Percentiles rank a stretch among this genome's conserved stretches.
Evolutionary conservation across 2,888 invertebrate species (phyloP).

Genomic region (Caenorhabditis uteleia): DNA sequence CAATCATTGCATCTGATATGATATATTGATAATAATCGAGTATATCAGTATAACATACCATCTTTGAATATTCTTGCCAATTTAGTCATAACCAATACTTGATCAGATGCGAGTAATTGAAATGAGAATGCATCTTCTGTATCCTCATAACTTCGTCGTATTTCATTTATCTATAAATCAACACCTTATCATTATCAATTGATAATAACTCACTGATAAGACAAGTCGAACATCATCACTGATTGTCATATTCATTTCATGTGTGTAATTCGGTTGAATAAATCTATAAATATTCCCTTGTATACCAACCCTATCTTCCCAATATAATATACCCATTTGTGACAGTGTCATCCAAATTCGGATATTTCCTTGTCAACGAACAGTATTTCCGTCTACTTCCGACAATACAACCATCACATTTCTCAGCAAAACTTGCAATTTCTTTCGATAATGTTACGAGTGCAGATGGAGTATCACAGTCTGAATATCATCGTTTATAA

Average conservation of each 20-base stretch:
- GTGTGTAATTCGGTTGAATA: too few relatives aligned
- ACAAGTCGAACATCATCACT: not conserved
- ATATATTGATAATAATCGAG: not conserved
- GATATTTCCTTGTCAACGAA: slow-evolving; percentile 12
- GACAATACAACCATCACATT: slow-evolving; percentile 28
- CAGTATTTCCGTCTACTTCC: slow-evolving; percentile 27
- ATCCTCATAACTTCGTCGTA: not conserved
- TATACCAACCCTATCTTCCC: too few relatives aligned
- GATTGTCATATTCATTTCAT: too few relatives aligned
- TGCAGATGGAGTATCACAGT: slow-evolving; percentile 3
- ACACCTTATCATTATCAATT: slow-evolving; percentile 9
- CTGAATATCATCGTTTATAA: slow-evolving; percentile 5
- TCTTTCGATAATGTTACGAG: slow-evolving; percentile 18
- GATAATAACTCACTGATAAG: too few relatives aligned
- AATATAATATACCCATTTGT: slow-evolving; percentile 20
- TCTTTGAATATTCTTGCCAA: slow-evolving; percentile 23
- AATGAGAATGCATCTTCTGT: slow-evolving; percentile 1
- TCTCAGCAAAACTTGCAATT: slow-evolving; percentile 17
- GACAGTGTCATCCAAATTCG: slow-evolving; percentile 15
- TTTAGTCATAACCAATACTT: slow-evolving; percentile 23
- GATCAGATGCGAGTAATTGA: slow-evolving; percentile 24
- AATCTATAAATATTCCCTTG: too few relatives aligned
- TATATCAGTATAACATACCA: slow-evolving; percentile 6
- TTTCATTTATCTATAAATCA: slow-evolving; percentile 6
- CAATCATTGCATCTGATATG: not conserved